Conservation (phyloP, 2,113 vertebrate genomes). For the Columba livia region DNA sequence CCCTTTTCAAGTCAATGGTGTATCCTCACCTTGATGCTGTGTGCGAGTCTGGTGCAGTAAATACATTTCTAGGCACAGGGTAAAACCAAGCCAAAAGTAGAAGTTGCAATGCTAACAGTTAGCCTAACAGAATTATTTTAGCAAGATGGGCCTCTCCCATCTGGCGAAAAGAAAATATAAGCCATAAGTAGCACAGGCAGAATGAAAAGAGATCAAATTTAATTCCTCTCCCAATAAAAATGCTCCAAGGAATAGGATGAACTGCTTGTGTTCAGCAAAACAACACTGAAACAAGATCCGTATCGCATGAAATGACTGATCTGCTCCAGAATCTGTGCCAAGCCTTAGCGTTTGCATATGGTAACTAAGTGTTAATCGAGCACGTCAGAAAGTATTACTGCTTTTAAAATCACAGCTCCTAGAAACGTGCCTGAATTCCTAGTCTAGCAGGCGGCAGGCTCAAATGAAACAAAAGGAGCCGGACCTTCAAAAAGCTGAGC, state of each 20-base stretch:
- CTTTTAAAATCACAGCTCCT: background rate
- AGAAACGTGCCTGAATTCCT: background rate
- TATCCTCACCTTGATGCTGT: background rate
- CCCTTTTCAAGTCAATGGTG: background rate
- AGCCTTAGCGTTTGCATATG: background rate
- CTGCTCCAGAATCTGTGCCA: background rate
- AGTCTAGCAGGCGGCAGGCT: background rate
- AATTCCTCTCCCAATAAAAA: background rate
- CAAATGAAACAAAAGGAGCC: background rate
- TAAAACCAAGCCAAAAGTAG: background rate
- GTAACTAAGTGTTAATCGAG: background rate
- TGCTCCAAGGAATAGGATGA: background rate
- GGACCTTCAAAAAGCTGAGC: background rate
- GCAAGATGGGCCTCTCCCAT: background rate
- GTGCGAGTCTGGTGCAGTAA: background rate
- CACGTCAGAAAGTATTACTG: background rate
- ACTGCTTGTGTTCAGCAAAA: background rate
- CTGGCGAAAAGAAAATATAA: background rate
- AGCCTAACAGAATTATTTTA: background rate
- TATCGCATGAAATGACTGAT: background rate
- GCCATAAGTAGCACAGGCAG: background rate
- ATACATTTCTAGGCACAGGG: background rate
- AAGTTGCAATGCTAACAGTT: background rate
- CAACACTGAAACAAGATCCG: background rate
- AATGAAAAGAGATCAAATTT: background rate